Evolutionary conservation across 2,113 vertebrate genomes (phyloP), one percentile per base, ranked within the genome.

Genomic region (Trochalopteron elliotii): DNA sequence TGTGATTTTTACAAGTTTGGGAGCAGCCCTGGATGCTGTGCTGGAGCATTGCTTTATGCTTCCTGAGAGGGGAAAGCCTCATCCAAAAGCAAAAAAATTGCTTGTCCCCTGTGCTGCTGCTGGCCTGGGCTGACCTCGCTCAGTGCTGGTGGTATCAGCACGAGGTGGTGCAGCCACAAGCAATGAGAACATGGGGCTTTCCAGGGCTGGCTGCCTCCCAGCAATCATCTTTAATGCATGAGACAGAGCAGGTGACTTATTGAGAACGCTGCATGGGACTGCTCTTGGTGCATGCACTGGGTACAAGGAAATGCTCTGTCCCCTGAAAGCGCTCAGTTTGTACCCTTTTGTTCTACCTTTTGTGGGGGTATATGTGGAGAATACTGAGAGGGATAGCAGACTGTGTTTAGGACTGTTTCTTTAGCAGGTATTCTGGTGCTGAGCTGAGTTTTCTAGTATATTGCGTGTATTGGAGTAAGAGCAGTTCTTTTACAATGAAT

Each of bases 231-330:
- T 89, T 89, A 87, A 92, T 86, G 65, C 79, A 83, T 74, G 78
- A 94, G 47, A 22, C 49, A 93, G 42, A 94, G 71, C 83, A 94
- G 87, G 84, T 91, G 88, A 91, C 75, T 81, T 96, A 31, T 3
- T 77, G 77, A 64, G 9, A 82, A 24, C 42, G 7, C n/a, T 81
- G 53, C 76, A 21, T 27, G 39, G 89, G 47, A 33, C 60, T 2
- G 2, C 42, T 86, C 39, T n/a, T 47, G 69, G 17, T 76, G 63
- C 8, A 2, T 28, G 20, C 10, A 3, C n/a, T 42, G 70, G 15
- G 12, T 64, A 50, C 25, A 39, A 30, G 60, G 70, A 80, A 71
- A 47, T 2, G 2, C 64, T 39, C 23, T 25, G 44, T 83, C 44
- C 72, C 22, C 85, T 50, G 4, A 40, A 90, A 87, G 39, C 18